Percentiles rank a stretch among this genome's conserved stretches.
These are phyloP conservation scores for Sebastes aleutianus DNA, from an alignment of 2,797 vertebrate genomes.

Conservation along the genomic window DNA sequence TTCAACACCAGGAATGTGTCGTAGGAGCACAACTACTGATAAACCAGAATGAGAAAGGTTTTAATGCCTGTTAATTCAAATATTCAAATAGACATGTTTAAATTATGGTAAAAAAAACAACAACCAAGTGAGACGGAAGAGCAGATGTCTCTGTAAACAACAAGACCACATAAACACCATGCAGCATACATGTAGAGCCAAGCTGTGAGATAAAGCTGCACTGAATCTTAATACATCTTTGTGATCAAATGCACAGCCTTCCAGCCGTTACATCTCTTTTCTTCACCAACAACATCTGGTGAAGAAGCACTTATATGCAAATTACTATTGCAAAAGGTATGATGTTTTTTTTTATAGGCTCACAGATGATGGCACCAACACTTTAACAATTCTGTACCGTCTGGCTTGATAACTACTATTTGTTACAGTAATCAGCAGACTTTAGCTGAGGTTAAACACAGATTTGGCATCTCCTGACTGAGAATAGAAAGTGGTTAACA, in stretches of 20 bases:
- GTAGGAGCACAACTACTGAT: not conserved
- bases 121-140: not conserved
- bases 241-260: not conserved
- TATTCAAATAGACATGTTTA: not conserved
- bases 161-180: not conserved
- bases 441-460: not conserved
- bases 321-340: not conserved
- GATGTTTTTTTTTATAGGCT: not conserved
- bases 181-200: not conserved
- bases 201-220: not conserved
- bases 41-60: not conserved
- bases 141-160: constrained; percentile 4
- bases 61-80: not conserved
- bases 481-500: not conserved
- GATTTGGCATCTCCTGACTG: not conserved
- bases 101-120: not conserved
- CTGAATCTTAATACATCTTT: not conserved
- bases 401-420: not conserved
- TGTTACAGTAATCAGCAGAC: not conserved
- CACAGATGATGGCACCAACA: not conserved
- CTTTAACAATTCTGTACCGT: not conserved
- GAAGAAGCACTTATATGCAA: not conserved
- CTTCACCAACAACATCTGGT: not conserved
- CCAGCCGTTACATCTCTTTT: not conserved
- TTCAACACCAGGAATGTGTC: not conserved